These are phyloP conservation scores for Phaetusa simplex DNA, from an alignment of 2,113 vertebrate genomes.

Conservation along the genomic window DNA sequence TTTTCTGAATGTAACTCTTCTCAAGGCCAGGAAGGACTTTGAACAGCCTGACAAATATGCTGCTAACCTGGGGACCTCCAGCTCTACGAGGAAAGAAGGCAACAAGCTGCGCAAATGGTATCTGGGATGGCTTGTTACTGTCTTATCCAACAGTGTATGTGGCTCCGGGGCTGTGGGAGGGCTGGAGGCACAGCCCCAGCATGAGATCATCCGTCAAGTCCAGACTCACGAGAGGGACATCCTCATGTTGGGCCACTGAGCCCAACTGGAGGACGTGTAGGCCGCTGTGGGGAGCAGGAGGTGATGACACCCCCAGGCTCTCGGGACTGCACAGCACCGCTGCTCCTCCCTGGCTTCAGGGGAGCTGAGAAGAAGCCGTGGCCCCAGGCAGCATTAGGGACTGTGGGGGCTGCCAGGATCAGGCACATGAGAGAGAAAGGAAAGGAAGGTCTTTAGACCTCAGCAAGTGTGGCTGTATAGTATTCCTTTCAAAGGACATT, in stretches of 20 bases:
- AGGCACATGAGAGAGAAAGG: background rate
- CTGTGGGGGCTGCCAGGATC: background rate
- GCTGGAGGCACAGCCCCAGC: background rate
- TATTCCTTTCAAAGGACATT: background rate
- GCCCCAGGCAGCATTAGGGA: background rate
- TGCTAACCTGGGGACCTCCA: background rate
- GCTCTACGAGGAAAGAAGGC: background rate
- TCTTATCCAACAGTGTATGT: background rate
- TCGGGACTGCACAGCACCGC: background rate
- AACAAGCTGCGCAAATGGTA: background rate
- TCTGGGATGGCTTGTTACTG: background rate
- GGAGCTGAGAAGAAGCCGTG: background rate
- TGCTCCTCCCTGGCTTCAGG: background rate
- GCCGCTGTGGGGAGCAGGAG: background rate
- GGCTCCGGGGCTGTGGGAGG: background rate
- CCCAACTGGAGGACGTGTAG: background rate
- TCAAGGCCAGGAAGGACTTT: background rate
- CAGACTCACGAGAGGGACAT: background rate
- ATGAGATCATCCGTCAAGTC: background rate
- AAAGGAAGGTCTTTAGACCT: background rate
- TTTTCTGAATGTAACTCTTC: background rate
- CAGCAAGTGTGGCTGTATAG: background rate
- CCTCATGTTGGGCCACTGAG: background rate
- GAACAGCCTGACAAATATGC: background rate
- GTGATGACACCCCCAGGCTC: background rate